Evolutionary conservation across 1,140 invertebrate species (phyloP).

Genomic region (Papilio aristodemus): DNA sequence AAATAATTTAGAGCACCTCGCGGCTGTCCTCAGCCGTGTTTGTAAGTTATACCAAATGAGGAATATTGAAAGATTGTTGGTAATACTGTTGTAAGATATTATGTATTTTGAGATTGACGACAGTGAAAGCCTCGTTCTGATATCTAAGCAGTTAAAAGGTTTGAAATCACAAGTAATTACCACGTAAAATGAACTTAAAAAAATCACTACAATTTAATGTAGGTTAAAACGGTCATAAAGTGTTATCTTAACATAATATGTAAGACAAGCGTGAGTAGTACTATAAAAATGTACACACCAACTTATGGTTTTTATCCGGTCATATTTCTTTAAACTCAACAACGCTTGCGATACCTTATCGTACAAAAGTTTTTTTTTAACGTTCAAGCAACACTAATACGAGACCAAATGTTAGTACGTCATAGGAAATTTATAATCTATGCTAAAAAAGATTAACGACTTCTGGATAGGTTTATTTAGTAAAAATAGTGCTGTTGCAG

Average conservation of each 20-base stretch:
- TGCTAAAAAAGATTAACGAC: conserved; percentile 19
- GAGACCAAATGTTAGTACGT: conserved; percentile 8
- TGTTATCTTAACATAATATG: conserved; percentile 57
- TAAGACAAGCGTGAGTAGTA: conserved; percentile 34
- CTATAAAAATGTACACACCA: conserved; percentile 39
- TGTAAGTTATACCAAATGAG: too few species aligned
- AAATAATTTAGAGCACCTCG: too few species aligned
- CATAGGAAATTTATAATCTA: conserved; percentile 18
- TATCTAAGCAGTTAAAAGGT: neutral
- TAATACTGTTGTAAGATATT: too few species aligned
- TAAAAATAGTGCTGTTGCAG: neutral
- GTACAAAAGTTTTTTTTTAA: conserved; percentile 21
- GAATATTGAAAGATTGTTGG: too few species aligned
- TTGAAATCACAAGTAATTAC: conserved; percentile 26
- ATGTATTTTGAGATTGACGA: too few species aligned
- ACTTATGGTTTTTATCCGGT: conserved; percentile 43
- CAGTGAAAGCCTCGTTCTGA: neutral
- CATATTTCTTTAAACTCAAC: conserved; percentile 37
- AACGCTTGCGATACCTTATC: conserved; percentile 23
- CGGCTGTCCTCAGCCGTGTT: too few species aligned
- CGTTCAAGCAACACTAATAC: neutral
- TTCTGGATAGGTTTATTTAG: conserved; percentile 17
- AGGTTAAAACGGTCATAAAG: conserved; percentile 65
- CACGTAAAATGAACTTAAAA: conserved; percentile 31
- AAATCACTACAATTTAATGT: conserved; percentile 48